phyloP scores from a whole-genome alignment of 2,113 vertebrate species.

The Sylvicapra grimmia region DNA sequence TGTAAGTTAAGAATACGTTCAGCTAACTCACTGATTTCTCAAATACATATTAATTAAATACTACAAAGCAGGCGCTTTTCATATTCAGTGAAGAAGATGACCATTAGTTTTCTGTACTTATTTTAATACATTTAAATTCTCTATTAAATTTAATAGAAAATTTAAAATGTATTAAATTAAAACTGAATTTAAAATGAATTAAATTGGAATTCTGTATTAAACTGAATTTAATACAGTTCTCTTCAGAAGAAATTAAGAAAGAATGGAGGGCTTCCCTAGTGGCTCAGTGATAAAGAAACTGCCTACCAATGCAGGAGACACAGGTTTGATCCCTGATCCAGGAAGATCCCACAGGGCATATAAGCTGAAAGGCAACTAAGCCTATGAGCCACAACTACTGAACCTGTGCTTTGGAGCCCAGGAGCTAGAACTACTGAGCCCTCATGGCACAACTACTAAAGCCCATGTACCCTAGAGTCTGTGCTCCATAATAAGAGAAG shows the following conservation, averaged over 20 bases:
- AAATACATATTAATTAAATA: not conserved
- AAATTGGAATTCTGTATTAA: not conserved
- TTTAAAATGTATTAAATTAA: not conserved
- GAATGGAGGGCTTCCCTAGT: not conserved
- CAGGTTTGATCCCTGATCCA: not conserved
- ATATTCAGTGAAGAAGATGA: not conserved
- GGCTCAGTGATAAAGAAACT: not conserved
- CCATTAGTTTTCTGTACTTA: not conserved
- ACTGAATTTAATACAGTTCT: not conserved
- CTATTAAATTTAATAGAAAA: not conserved
- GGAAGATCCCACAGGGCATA: not conserved
- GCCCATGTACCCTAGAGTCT: not conserved
- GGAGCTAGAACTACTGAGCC: not conserved
- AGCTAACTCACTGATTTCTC: not conserved
- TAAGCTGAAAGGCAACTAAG: not conserved
- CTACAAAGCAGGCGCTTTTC: not conserved
- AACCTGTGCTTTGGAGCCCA: not conserved
- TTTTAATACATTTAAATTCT: not conserved
- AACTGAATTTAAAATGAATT: not conserved
- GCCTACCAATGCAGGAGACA: not conserved
- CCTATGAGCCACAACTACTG: not conserved
- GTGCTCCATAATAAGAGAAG: not conserved
- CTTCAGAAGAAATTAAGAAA: not conserved
- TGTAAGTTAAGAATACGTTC: not conserved
- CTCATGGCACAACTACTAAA: rapidly evolving